Evolutionary conservation across 2,888 invertebrate species (phyloP), one percentile per base, ranked within the genome.

Genomic region (Scaptodrosophila latifasciaeformis): DNA sequence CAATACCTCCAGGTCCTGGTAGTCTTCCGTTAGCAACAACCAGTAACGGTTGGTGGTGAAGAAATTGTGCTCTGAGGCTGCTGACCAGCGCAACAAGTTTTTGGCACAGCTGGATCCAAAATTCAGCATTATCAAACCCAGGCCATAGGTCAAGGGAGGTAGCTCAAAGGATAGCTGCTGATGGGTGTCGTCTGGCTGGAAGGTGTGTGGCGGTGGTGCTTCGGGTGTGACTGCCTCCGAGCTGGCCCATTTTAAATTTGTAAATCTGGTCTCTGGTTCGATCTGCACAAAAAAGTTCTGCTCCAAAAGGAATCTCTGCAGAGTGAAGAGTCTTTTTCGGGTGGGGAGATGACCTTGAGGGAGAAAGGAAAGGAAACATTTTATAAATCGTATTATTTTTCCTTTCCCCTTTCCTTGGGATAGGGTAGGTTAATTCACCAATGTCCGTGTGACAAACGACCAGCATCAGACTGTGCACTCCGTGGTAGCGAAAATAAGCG

Each of bases 41-140:
- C 86, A 86, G 62, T 78, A 84, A 7, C 82, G 81, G 70, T 82
- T 82, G 10, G 81, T 82, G 13, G 82, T 84, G 47, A 85, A 86
- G 53, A 78, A 84, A 65, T 85, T 83, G 21, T 77, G 66, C 50
- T 79, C 74, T 2, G 74, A 57, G 2, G 83, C 79, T 1, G 83
- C 81, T 2, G 82, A 75, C 78, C 81, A 76, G 10, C 72, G 74
- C 7, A 86, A 51, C 27, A 82, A 56, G 56, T 77, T 74, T 10
- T 65, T 27, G 2, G 82, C 82, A 53, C 83, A 84, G 0, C 66
- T 29, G 6, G 67, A 79, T 31, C 62, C 64, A 29, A 84, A 76
- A 27, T 81, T 60, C 9, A 77, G 54, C 54, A 86, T 45, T 40
- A 86, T 54, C 13, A 84, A 68, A 15, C 85, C 86, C 37, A 79